Evolutionary conservation across 2,797 vertebrate genomes (phyloP).

Genomic region (Cirrhinus mrigala): DNA sequence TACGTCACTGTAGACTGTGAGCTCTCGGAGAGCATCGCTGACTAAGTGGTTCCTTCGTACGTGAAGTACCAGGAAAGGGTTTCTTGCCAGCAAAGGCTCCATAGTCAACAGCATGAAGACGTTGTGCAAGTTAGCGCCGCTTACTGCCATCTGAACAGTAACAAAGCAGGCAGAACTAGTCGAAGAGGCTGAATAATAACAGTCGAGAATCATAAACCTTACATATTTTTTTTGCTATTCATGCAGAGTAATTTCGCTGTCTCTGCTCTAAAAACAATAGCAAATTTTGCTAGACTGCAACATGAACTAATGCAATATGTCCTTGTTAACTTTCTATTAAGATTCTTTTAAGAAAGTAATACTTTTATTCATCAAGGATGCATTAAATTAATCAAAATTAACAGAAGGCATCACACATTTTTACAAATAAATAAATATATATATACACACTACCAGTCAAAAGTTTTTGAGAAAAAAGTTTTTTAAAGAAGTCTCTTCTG

Average conservation of each 20-base stretch:
- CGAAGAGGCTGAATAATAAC: not conserved
- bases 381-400: not conserved
- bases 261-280: not conserved
- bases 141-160: constrained; percentile 89
- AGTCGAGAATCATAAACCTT: not conserved
- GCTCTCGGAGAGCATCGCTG: constrained; percentile 91
- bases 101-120: constrained; percentile 97
- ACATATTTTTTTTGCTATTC: not conserved
- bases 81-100: constrained; percentile 93
- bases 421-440: too few species aligned
- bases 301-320: not conserved
- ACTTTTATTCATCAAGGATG: not conserved
- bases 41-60: constrained; percentile 93
- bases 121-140: constrained; percentile 95
- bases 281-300: not conserved
- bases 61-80: constrained; percentile 94
- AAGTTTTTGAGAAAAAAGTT: too few species aligned
- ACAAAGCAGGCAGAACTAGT: not conserved
- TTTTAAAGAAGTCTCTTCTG: too few species aligned
- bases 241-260: not conserved
- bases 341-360: not conserved
- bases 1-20: constrained; percentile 94
- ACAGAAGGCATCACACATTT: too few species aligned
- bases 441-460: too few species aligned
- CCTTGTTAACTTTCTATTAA: not conserved